Conservation (phyloP, 2,113 vertebrate genomes). For the Pituophis catenifer region DNA sequence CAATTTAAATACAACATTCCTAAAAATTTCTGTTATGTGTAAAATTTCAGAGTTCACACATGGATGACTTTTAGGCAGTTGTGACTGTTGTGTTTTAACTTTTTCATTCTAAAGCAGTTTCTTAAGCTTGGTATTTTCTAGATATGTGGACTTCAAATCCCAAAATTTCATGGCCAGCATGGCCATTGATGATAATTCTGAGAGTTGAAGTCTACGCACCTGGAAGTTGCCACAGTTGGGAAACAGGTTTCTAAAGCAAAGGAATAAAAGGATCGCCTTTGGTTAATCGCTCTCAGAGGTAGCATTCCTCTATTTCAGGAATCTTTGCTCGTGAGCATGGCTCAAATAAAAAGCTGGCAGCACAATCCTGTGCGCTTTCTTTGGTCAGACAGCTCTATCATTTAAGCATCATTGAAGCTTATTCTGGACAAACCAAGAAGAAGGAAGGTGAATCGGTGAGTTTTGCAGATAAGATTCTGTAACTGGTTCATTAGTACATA, state of each 20-base stretch:
- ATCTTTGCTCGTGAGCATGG: constrained; percentile 91
- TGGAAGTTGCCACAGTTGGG: not conserved
- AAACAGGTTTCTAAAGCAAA: not conserved
- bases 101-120: not conserved
- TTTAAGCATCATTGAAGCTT: constrained; percentile 87
- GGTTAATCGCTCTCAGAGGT: not conserved
- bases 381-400: constrained; percentile 94
- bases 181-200: not conserved
- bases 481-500: not conserved
- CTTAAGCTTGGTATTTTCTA: not conserved
- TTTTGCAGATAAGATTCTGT: constrained; percentile 22
- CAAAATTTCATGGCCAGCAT: not conserved
- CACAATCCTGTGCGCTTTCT: constrained; percentile 92
- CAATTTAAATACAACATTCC: not conserved
- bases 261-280: not conserved
- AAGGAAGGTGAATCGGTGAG: constrained; percentile 89
- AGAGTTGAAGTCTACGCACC: not conserved
- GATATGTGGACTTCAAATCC: not conserved
- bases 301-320: constrained; percentile 69
- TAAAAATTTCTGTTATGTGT: not conserved
- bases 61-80: not conserved
- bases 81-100: not conserved
- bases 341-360: constrained; percentile 96
- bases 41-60: not conserved
- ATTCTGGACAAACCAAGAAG: constrained; percentile 89